Evolutionary conservation across 2,113 vertebrate species (phyloP).

Genomic region (Pelvicachromis taeniatus): DNA sequence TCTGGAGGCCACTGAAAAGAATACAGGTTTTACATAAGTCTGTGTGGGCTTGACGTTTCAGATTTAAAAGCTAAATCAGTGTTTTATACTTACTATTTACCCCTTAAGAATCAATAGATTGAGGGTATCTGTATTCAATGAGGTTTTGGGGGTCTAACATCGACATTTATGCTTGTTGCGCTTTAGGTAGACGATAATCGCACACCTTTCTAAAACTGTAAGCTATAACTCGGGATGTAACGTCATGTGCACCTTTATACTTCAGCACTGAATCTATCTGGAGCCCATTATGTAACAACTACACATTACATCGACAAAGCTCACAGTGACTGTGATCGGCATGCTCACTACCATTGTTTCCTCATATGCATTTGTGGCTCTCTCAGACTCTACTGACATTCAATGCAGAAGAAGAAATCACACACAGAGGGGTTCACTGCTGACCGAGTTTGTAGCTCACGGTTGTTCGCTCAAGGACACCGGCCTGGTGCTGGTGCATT

Average conservation of each 20-base stretch:
- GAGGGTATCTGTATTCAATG: background rate
- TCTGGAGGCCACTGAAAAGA: background rate
- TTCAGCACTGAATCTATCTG: background rate
- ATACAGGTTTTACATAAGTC: background rate
- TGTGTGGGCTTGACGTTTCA: background rate
- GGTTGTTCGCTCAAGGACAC: background rate
- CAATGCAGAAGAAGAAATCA: background rate
- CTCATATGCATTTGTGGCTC: background rate
- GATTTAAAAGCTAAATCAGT: rapidly evolving
- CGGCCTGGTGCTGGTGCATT: background rate
- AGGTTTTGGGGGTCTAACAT: background rate
- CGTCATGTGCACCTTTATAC: background rate
- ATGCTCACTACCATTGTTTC: background rate
- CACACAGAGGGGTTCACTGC: background rate
- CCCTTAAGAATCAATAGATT: background rate
- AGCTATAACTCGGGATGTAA: background rate
- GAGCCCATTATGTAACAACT: background rate
- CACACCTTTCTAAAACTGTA: background rate
- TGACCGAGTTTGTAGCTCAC: background rate
- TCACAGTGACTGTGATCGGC: background rate
- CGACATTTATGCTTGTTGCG: background rate
- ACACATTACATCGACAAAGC: background rate
- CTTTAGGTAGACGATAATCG: background rate
- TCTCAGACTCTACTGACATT: background rate
- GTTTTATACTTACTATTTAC: background rate